Evolutionary conservation across 2,797 vertebrate genomes (phyloP), one percentile per base, ranked within the genome.

Genomic region (Cossypha caffra): DNA sequence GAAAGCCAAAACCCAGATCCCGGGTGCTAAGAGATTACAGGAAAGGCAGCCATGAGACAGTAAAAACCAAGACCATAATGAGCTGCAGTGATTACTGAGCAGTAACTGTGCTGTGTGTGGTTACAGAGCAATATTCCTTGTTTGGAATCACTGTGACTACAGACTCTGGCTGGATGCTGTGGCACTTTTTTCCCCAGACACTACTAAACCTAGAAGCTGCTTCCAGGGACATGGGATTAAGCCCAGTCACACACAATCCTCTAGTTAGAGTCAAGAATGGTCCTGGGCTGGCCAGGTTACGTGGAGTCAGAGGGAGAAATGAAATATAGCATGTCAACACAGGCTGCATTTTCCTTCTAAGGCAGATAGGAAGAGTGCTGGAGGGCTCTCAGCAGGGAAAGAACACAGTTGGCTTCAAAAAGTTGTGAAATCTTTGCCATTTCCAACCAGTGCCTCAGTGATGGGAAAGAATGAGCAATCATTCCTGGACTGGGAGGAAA

Each of bases 401-500:
- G 16, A 95, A 64, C 16, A 74, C 4, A 48, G 26, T 26, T 29
- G 43, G 51, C 66, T 80, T 71, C 4, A 0, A 33, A 10, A 75
- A 61, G 50, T 54, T 92, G 61, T 66, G 95, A 95, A 92, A 93
- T 58, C 14, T 81, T 67, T 88, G 89, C 78, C 45, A 16, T 50
- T 82, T 82, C 66, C 85, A 72, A 45, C 58, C 73, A 91, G 47
- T 45, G 50, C 58, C 64, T 76, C 62, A 38, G 47, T 50, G 76
- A 91, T 88, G 62, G 87, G 93, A 95, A 96, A 83, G 15, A 69
- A 88, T 69, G 91, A 96, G 85, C 87, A 93, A 87, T 51, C 31
- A 6, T 86, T 97, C 85, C 72, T 91, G 85, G 69, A 91, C 25
- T 28, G n/a, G 47, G 40, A 95, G 54, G 38, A 74, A 90, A 88